These are phyloP conservation scores for Salticus scenicus DNA, from an alignment of 2,888 invertebrate species.

Conservation along the genomic window DNA sequence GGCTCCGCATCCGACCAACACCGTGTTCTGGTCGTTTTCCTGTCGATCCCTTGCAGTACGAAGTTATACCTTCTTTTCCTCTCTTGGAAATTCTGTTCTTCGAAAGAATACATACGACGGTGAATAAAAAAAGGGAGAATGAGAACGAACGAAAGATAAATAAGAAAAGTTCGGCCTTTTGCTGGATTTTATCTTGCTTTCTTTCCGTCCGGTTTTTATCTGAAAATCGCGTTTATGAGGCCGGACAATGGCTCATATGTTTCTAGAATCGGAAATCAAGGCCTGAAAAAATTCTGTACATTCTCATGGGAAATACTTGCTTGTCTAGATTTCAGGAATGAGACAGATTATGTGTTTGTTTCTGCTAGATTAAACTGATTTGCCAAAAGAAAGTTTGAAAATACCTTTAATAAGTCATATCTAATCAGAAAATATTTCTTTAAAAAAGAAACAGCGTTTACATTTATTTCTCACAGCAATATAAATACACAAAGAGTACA, in stretches of 20 bases:
- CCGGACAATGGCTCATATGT: constrained; percentile 10
- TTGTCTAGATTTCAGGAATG: no score
- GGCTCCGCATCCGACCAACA: constrained; percentile 60
- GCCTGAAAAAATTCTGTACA: no score
- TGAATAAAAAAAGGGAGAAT: not conserved
- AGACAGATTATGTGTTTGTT: no score
- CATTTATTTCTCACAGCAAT: no score
- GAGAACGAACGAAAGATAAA: no score
- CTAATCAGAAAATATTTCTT: no score
- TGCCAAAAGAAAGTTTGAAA: no score
- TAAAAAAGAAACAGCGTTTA: no score
- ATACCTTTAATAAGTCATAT: no score
- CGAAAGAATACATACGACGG: not conserved
- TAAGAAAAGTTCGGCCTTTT: not conserved
- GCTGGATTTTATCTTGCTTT: constrained; percentile 2
- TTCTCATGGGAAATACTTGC: no score
- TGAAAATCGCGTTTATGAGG: not conserved
- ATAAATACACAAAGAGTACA: no score
- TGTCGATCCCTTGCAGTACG: not conserved
- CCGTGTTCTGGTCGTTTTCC: constrained; percentile 46
- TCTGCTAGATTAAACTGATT: no score
- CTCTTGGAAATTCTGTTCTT: not conserved
- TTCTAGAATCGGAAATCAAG: not conserved
- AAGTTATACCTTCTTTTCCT: not conserved
- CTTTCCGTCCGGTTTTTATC: not conserved